Evolutionary conservation across 2,113 vertebrate genomes (phyloP).

Genomic region (Steatornis caripensis): DNA sequence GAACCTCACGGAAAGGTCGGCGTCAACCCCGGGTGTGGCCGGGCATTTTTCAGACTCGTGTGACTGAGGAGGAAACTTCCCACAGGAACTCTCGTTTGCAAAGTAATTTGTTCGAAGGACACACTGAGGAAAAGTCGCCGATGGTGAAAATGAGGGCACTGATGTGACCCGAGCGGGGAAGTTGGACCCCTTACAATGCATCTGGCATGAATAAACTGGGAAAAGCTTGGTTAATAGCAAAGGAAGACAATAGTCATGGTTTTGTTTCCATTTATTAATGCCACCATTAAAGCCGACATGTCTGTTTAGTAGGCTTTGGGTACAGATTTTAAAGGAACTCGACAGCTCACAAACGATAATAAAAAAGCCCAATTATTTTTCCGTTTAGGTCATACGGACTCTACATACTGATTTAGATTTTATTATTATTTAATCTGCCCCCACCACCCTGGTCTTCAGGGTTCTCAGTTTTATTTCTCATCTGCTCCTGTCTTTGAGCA

Average conservation of each 20-base stretch:
- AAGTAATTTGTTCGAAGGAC: neutral
- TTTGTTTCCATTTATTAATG: conserved; percentile 29
- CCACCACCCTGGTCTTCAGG: neutral
- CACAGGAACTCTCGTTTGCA: neutral
- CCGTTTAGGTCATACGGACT: neutral
- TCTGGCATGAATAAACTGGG: neutral
- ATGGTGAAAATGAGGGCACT: neutral
- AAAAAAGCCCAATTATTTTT: neutral
- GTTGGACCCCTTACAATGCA: neutral
- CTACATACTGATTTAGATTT: neutral
- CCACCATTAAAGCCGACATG: neutral
- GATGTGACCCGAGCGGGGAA: neutral
- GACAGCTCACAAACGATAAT: neutral
- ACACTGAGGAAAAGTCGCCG: neutral
- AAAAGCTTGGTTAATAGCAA: neutral
- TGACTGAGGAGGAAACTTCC: neutral
- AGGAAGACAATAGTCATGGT: neutral
- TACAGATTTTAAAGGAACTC: neutral
- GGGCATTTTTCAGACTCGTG: neutral
- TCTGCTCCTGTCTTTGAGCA: neutral
- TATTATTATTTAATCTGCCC: neutral
- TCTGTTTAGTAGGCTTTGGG: neutral
- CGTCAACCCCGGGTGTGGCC: neutral
- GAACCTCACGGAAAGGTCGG: fast-evolving
- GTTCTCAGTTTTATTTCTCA: neutral